Evolutionary conservation across 2,113 vertebrate genomes (phyloP), one percentile per base, ranked within the genome.

Genomic region (Coptodon bakossiorum): DNA sequence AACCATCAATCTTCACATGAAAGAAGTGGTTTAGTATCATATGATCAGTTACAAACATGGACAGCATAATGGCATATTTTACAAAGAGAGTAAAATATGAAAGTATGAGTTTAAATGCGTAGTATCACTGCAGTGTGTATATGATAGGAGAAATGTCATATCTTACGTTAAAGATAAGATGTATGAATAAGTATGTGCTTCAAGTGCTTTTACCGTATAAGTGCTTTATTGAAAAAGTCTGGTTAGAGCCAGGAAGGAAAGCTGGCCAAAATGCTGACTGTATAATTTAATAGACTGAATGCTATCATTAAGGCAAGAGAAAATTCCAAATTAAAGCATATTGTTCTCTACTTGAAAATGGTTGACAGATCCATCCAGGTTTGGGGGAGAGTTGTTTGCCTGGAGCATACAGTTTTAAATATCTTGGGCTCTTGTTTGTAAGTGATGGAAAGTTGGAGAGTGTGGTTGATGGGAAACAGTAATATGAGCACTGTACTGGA

Each of bases 221-320:
- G 13, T 45, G 13, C 13, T 73, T 24, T 71, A 24, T 73, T 73
- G 38, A 71, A 24, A 71, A 73, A 40, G 63, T 68, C n/a, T 27
- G 14, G 16, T 45, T 73, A 73, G 24, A 73, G 40, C 22, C 22
- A 45, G 68, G 1, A 48, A 73, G 22, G 40, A 76, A 48, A 76
- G 14, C 22, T 45, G 0, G 24, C 40, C 40, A 73, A 29, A 73
- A 29, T 48, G 24, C 40, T 7, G 24, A 29, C 68, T 48, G 0
- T 76, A 48, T 48, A 76, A 76, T 76, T 48, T 76, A 76, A 43
- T 48, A 48, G 68, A 48, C 68, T 48, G 6, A 76, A 48, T 27
- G 22, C 14, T 76, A 76, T 48, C 10, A 76, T 29, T 76, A 29
- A 48, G 0, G 14, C 2, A 29, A 2, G 40, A 45, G 14, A 1